phyloP scores from a whole-genome alignment of 2,797 vertebrate species.

The Champsocephalus gunnari region DNA sequence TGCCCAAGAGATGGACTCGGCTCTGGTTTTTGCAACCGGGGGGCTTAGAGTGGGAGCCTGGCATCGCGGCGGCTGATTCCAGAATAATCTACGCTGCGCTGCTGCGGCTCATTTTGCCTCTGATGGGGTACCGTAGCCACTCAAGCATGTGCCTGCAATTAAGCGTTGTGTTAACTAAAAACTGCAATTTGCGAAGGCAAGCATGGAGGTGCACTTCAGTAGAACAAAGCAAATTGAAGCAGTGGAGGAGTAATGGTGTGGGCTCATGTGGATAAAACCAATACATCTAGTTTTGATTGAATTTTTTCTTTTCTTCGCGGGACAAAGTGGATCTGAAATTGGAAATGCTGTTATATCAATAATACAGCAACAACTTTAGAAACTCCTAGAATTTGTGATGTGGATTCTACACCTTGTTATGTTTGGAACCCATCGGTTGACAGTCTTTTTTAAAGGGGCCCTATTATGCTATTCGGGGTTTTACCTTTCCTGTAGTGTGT shows the following conservation, averaged over 20 bases:
- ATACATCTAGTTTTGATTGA: constrained; percentile 47
- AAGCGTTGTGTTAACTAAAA: constrained; percentile 78
- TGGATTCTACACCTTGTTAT: constrained; percentile 4
- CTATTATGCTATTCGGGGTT: too few species aligned
- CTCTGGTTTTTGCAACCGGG: constrained; percentile 58
- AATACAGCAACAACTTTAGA: neutral
- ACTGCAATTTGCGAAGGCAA: constrained; percentile 77
- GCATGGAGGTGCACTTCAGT: constrained; percentile 70
- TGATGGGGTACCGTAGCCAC: constrained; percentile 72
- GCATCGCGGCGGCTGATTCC: constrained; percentile 69
- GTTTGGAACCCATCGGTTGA: too few species aligned
- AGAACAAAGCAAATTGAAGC: constrained; percentile 57
- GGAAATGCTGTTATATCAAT: constrained; percentile 6
- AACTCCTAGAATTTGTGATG: constrained; percentile 1
- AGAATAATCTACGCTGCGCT: constrained; percentile 70
- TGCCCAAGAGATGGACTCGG: constrained; percentile 75
- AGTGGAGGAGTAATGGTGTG: constrained; percentile 13
- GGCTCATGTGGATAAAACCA: constrained; percentile 29
- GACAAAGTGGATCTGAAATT: constrained; percentile 13
- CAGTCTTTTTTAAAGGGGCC: too few species aligned
- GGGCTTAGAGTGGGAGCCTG: constrained; percentile 65
- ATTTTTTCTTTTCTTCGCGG: neutral
- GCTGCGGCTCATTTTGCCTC: constrained; percentile 70
- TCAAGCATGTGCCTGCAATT: constrained; percentile 83
- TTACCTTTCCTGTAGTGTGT: too few species aligned